phyloP scores from a whole-genome alignment of 2,888 invertebrate genomes.

The Pseudanteris insignis region DNA sequence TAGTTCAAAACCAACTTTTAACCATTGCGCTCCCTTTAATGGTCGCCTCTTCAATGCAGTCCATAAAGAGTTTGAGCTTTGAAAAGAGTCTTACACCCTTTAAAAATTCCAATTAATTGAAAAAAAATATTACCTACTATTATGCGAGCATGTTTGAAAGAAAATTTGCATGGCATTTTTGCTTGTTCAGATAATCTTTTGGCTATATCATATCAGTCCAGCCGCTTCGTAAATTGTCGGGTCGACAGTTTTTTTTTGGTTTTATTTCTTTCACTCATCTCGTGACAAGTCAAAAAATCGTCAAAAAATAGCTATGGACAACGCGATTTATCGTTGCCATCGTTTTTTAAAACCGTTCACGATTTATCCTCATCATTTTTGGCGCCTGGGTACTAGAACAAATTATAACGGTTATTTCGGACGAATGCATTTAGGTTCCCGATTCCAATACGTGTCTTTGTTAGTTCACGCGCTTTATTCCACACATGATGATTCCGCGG shows the following conservation, averaged over 20 bases:
- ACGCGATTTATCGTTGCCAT: background rate
- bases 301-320: background rate
- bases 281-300: background rate
- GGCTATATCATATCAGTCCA: slow-evolving; percentile 1
- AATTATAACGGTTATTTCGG: too few species aligned
- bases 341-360: background rate
- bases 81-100: background rate
- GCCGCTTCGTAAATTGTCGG: background rate
- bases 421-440: too few species aligned
- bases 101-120: background rate
- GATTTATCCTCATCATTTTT: background rate
- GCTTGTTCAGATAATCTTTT: background rate
- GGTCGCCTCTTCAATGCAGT: background rate
- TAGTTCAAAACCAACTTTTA: slow-evolving; percentile 1
- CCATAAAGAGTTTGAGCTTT: background rate
- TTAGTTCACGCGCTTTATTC: background rate
- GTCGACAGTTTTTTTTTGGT: background rate
- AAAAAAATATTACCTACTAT: background rate
- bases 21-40: background rate
- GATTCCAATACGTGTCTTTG: background rate
- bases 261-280: background rate
- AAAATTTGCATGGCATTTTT: slow-evolving; percentile 1
- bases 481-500: too few species aligned
- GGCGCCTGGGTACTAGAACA: background rate
- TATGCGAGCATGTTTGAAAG: background rate